Conservation (phyloP, 2,888 invertebrate genomes). For the Heliconius cydno region DNA sequence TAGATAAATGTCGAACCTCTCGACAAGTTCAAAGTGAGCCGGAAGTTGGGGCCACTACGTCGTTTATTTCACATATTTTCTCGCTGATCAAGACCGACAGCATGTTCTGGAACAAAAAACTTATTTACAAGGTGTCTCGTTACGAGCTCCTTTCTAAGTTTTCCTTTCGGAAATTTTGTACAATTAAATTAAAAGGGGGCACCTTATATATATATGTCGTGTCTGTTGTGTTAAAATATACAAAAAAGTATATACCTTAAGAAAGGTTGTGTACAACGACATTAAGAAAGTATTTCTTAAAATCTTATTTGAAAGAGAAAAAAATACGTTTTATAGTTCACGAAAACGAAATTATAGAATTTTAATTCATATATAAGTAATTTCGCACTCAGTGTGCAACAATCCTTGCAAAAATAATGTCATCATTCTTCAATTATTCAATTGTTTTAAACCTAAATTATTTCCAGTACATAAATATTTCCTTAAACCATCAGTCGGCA, state of each 20-base stretch:
- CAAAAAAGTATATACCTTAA: too few relatives aligned
- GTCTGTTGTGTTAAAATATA: too few relatives aligned
- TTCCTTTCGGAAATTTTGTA: neutral
- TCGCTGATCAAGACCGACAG: conserved; percentile 14
- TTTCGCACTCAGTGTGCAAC: too few relatives aligned
- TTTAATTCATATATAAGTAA: too few relatives aligned
- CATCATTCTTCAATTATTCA: too few relatives aligned
- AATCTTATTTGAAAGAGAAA: too few relatives aligned
- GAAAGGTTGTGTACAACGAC: too few relatives aligned
- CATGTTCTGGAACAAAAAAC: conserved; percentile 16
- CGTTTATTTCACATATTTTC: conserved; percentile 19
- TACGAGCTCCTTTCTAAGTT: neutral
- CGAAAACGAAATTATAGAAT: neutral
- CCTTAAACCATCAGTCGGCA: neutral
- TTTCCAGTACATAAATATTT: neutral
- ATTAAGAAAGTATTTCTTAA: too few relatives aligned
- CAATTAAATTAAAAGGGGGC: neutral
- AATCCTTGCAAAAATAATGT: too few relatives aligned
- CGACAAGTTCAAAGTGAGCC: conserved; percentile 18
- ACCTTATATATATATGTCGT: too few relatives aligned
- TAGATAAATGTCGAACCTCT: neutral
- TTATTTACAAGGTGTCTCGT: conserved; percentile 19
- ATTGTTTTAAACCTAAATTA: too few relatives aligned
- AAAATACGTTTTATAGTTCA: too few relatives aligned
- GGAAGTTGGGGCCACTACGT: conserved; percentile 8